These are phyloP conservation scores for Eidolon helvum DNA, from an alignment of 2,113 vertebrate genomes.

Conservation along the genomic window DNA sequence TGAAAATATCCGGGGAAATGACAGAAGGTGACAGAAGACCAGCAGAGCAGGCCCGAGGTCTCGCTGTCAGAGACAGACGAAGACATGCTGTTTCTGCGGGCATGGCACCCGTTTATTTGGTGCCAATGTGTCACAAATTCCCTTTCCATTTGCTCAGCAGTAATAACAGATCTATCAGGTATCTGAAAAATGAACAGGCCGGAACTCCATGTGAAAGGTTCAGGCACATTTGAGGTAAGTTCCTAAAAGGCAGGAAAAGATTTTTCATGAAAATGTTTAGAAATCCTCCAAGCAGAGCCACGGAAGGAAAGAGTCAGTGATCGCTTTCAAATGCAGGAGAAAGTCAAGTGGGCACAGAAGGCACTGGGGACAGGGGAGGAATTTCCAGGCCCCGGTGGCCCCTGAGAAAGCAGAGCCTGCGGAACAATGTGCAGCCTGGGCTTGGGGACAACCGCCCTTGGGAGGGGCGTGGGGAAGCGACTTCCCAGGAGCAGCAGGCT, in stretches of 20 bases:
- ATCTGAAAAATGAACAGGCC: neutral
- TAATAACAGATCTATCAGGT: neutral
- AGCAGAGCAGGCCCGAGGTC: neutral
- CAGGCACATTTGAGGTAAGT: neutral
- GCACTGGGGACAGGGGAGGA: neutral
- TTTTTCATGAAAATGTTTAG: conserved; percentile 8
- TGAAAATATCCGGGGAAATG: neutral
- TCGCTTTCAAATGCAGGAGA: neutral
- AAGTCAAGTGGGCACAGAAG: neutral
- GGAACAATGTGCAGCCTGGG: conserved; percentile 8
- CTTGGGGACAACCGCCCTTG: neutral
- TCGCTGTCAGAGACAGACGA: neutral
- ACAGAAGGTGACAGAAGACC: neutral
- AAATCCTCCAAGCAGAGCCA: neutral
- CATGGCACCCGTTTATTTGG: neutral
- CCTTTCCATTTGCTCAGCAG: neutral
- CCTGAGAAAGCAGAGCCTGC: neutral
- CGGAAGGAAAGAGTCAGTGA: neutral
- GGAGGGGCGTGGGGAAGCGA: conserved; percentile 12
- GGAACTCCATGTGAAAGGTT: neutral
- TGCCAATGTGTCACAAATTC: neutral
- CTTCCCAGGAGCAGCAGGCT: conserved; percentile 34
- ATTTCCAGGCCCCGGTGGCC: neutral
- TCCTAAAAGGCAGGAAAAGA: neutral
- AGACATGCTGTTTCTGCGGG: neutral